Base-by-base conservation (phyloP, 2,113 vertebrate genomes). In the Rattus rattus region DNA sequence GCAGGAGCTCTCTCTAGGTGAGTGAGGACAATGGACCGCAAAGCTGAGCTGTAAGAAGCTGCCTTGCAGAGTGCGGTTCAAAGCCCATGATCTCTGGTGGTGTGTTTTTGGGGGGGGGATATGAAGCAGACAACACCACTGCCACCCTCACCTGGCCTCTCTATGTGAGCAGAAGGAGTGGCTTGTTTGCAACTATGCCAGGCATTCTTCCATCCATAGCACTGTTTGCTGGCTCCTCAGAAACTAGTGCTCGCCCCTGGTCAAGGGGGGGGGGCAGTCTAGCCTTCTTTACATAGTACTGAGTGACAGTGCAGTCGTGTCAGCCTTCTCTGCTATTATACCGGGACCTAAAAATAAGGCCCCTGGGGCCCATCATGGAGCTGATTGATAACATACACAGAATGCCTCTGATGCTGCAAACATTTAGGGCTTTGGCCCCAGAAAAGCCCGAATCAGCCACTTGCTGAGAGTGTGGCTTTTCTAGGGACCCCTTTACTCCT, bases 171-270 rank as follows among this genome's bases (percentile, higher is more conserved):
- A 8, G 70, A 98, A 98, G 97, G 98, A 98, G 98, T 96, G 98
- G 97, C 96, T 98, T 98, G 96, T 98, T 98, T 98, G 97, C 97
- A 97, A 65, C 96, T 97, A 96, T 98, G 95, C 92, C 96, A 98
- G 97, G 98, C 98, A 98, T 97, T 96, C 96, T 94, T 96, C 96
- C 97, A 92, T 96, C 88, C 79, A 56, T 93, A 94, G 76, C 61
- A 77, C 95, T 97, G 81, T 97, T 98, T 97, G 97, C 95, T 97
- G 47, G 5, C 77, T 98, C 89, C 89, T 97, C 77, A 84, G 95
- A 88, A 97, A 95, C 96, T 97, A 91, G 88, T n/a, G 96, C 96
- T 95, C 95, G 97, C 94, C 96, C 85, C 94, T 96, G 92, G 93
- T 91, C 93, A 94, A 90, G 52, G 90, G 65, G 12, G 94, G 94